Evolutionary conservation across 2,797 vertebrate genomes (phyloP), one percentile per base, ranked within the genome.

Genomic region (Brachymystax lenok): DNA sequence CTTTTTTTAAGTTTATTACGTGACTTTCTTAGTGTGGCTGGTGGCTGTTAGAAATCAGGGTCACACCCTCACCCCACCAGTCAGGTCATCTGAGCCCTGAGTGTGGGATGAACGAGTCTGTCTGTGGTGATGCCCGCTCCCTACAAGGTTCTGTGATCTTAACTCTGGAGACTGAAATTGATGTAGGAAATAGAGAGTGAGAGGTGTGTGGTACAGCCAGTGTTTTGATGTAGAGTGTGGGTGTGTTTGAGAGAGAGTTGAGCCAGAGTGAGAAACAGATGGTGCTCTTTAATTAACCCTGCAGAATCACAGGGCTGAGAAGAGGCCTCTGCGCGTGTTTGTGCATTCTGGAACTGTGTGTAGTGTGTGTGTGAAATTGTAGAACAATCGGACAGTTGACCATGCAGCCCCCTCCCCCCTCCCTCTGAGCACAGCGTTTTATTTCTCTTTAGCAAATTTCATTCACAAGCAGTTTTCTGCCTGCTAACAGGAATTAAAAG

Each of bases 401-500:
- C 93, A 91, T 5, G 84, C 82, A 73, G 61, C 87, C 83, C 33
- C 33, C 77, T 51, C 77, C 74, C 69, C 80, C 72, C 83, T 90
- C 92, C 90, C 89, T 90, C 79, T 84, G 89, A 91, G 89, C 88
- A 59, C 89, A 84, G 80, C 92, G 93, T 95, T 95, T 95, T 95
- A 95, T 95, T 95, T 95, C 94, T n/a, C n/a, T n/a, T n/a, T n/a
- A n/a, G n/a, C n/a, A n/a, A n/a, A n/a, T n/a, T n/a, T n/a, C n/a
- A n/a, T n/a, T n/a, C n/a, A n/a, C n/a, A n/a, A n/a, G n/a, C n/a
- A n/a, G n/a, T n/a, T n/a, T n/a, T n/a, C n/a, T n/a, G n/a, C n/a
- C n/a, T n/a, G n/a, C 95, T 95, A 95, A 95, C 94, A 94, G 94
- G 95, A 95, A 95, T 95, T 95, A 95, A 95, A 95, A 95, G 93